Evolutionary conservation across 2,888 invertebrate species (phyloP).

Genomic region (Ophion ellenae): DNA sequence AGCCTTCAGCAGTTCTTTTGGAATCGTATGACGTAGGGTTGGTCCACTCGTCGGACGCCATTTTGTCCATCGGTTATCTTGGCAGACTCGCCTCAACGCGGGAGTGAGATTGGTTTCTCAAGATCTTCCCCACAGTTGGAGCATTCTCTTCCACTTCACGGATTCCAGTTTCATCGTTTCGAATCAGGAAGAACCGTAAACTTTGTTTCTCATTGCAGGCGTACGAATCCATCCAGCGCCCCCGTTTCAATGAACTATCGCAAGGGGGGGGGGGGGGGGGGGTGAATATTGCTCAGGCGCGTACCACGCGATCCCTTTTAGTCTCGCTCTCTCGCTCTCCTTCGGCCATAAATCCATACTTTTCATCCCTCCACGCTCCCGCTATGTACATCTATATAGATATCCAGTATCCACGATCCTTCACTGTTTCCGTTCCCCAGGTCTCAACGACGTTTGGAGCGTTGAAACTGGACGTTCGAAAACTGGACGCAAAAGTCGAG

Average conservation of each 20-base stretch:
- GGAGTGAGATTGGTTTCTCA: background rate
- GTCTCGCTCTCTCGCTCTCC: constrained; percentile 10
- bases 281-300: constrained; percentile 50
- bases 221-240: constrained; percentile 3
- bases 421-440: constrained; percentile 32
- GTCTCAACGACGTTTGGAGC: background rate
- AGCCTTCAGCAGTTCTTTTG: background rate
- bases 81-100: background rate
- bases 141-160: background rate
- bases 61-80: background rate
- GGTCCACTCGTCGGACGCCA: background rate
- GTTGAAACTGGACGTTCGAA: background rate
- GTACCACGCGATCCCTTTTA: constrained; percentile 26
- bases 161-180: background rate
- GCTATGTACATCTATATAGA: background rate
- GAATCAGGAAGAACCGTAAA: constrained; percentile 42
- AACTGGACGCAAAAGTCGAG: constrained; percentile 21
- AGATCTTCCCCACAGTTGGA: background rate
- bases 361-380: constrained; percentile 31
- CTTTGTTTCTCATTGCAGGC: constrained; percentile 18
- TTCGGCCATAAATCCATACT: constrained; percentile 44
- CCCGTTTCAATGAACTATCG: constrained; percentile 29
- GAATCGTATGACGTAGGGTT: background rate
- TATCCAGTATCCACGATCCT: constrained; percentile 1
- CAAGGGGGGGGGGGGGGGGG: constrained; percentile 17